Percentiles rank a stretch among this genome's conserved stretches.
Conservation (phyloP, 2,113 vertebrate genomes). For the Poecile atricapillus region DNA sequence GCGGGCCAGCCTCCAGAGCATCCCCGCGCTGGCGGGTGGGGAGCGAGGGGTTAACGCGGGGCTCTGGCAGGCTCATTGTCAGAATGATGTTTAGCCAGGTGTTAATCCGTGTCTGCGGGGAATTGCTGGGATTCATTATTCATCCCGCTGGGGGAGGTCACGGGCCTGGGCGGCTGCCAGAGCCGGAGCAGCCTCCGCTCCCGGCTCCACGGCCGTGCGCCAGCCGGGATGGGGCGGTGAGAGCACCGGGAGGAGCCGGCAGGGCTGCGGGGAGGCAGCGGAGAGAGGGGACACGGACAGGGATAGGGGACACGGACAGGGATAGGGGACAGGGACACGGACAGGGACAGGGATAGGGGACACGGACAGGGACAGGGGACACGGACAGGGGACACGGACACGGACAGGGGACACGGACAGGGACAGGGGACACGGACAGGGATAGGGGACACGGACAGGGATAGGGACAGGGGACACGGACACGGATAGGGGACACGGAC, state of each 20-base stretch:
- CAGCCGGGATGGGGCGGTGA: constrained; percentile 70
- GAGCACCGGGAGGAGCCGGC: constrained; percentile 72
- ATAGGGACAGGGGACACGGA: too few species aligned
- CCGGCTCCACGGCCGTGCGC: constrained; percentile 83
- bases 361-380: neutral
- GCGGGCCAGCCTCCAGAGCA: neutral
- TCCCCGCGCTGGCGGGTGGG: neutral
- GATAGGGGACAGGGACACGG: neutral
- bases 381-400: neutral
- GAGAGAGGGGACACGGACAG: neutral
- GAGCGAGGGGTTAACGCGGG: constrained; percentile 49
- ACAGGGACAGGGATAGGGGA: neutral
- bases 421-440: too few species aligned
- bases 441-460: too few species aligned
- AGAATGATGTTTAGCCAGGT: constrained; percentile 81
- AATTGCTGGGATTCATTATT: constrained; percentile 76
- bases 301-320: neutral
- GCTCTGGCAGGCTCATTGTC: constrained; percentile 54
- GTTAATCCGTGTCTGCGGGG: constrained; percentile 76
- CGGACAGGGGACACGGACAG: neutral
- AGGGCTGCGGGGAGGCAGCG: constrained; percentile 60
- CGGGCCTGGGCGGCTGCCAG: constrained; percentile 69
- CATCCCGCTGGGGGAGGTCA: constrained; percentile 68
- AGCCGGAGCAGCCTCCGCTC: constrained; percentile 62
- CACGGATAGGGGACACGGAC: neutral